Conservation (phyloP, 2,113 vertebrate species). For the Osmerus eperlanus region DNA sequence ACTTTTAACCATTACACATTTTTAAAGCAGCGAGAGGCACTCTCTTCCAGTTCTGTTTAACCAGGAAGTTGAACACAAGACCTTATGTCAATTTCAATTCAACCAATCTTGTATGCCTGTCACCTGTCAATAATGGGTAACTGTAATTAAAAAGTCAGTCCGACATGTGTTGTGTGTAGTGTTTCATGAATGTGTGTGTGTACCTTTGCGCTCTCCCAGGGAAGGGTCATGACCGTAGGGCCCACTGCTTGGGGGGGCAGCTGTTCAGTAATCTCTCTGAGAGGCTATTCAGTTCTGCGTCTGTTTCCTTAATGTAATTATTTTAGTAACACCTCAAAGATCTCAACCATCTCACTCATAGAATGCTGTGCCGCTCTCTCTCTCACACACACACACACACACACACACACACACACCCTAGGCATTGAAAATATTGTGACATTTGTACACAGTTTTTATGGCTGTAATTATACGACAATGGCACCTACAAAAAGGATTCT, state of each 20-base stretch:
- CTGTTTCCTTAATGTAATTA: constrained; percentile 59
- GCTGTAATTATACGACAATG: too few species aligned
- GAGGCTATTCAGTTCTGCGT: constrained; percentile 52
- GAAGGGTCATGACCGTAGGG: constrained; percentile 47
- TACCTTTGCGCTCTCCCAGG: constrained; percentile 36
- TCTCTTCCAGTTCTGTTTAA: too few species aligned
- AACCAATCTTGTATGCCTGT: constrained; percentile 5
- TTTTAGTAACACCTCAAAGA: constrained; percentile 59
- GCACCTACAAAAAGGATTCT: too few species aligned
- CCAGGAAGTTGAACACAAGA: too few species aligned
- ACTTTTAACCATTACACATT: constrained; percentile 18
- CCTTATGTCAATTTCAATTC: background rate
- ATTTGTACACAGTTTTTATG: too few species aligned
- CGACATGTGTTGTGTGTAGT: constrained; percentile 5
- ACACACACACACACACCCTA: too few species aligned
- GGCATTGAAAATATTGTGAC: too few species aligned
- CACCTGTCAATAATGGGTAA: constrained; percentile 31
- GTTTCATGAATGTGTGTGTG: constrained; percentile 7
- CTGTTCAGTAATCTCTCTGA: constrained; percentile 69
- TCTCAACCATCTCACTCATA: constrained; percentile 47
- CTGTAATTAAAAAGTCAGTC: constrained; percentile 12
- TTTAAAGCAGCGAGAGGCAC: background rate
- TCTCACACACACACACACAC: too few species aligned
- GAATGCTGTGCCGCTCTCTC: constrained; percentile 4
- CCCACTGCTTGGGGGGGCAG: constrained; percentile 51